Percentiles rank a stretch among this genome's conserved stretches.
Conservation (phyloP, 30 jellyfish, hydroid and myxozoan genomes). For the Turritopsis rubra region DNA sequence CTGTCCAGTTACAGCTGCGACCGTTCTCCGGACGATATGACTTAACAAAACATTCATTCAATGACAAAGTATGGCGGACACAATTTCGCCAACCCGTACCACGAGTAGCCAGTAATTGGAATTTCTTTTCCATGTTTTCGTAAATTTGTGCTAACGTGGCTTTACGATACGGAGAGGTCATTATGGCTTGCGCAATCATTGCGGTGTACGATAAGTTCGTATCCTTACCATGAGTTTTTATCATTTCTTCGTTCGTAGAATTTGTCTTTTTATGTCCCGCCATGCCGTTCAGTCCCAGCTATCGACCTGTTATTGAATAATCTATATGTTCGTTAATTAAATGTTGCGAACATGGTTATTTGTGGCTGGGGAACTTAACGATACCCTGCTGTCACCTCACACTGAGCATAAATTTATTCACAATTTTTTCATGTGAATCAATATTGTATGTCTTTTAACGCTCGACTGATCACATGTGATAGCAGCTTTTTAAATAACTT, state of each 20-base stretch:
- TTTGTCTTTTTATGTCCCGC: neutral
- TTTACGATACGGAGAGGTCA: conserved; percentile 64
- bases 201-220: conserved; percentile 61
- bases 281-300: no score
- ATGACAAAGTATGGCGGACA: conserved; percentile 92
- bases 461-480: neutral
- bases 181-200: conserved; percentile 97
- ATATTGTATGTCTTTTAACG: neutral
- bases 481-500: neutral
- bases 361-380: neutral
- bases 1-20: conserved; percentile 97
- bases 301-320: neutral
- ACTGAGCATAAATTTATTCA: neutral
- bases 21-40: conserved; percentile 97
- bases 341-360: neutral
- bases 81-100: conserved; percentile 99
- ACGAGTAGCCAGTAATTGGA: conserved; percentile 65
- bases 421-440: neutral
- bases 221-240: conserved; percentile 1
- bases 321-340: neutral
- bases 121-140: conserved; percentile 77
- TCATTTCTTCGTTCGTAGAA: neutral
- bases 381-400: neutral
- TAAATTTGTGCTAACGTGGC: conserved; percentile 80
- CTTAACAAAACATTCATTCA: conserved; percentile 89